A percentile compares a stretch with the other conserved stretches of the same genome.
Conservation (phyloP, 2,888 invertebrate species). For the Melanostoma mellinum region DNA sequence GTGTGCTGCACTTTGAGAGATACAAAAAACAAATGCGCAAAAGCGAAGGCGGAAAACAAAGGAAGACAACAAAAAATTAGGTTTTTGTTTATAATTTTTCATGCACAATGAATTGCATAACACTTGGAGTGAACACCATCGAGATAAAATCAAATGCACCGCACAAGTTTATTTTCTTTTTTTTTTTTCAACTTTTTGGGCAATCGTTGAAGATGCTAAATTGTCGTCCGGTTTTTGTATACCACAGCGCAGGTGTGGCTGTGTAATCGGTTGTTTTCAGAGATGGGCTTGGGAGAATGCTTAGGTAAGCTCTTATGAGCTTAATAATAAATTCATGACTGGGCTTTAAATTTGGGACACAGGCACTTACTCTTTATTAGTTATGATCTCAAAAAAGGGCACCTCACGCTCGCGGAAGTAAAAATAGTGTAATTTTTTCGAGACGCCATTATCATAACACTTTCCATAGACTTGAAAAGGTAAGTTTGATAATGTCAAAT, state of each 20-base stretch:
- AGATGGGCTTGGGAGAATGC: slow-evolving; percentile 12
- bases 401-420: too few species aligned
- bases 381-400: too few species aligned
- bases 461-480: too few species aligned
- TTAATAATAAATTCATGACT: slow-evolving; percentile 1
- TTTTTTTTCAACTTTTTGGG: slow-evolving; percentile 3
- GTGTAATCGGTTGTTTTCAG: neutral
- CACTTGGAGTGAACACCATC: slow-evolving; percentile 7
- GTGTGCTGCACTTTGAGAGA: slow-evolving; percentile 15
- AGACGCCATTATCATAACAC: too few species aligned
- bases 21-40: slow-evolving; percentile 29
- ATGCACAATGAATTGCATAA: slow-evolving; percentile 46
- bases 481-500: slow-evolving; percentile 9
- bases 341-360: slow-evolving; percentile 1
- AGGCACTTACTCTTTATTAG: too few species aligned
- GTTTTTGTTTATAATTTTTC: neutral
- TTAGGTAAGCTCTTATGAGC: slow-evolving; percentile 29
- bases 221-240: neutral
- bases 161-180: neutral
- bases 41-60: slow-evolving; percentile 43
- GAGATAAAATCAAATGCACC: slow-evolving; percentile 27
- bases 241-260: slow-evolving; percentile 15
- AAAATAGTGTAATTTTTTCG: too few species aligned
- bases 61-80: slow-evolving; percentile 5
- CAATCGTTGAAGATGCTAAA: neutral